Evolutionary conservation across 2,888 invertebrate species (phyloP), one percentile per base, ranked within the genome.

Genomic region (Trichacis sp.): DNA sequence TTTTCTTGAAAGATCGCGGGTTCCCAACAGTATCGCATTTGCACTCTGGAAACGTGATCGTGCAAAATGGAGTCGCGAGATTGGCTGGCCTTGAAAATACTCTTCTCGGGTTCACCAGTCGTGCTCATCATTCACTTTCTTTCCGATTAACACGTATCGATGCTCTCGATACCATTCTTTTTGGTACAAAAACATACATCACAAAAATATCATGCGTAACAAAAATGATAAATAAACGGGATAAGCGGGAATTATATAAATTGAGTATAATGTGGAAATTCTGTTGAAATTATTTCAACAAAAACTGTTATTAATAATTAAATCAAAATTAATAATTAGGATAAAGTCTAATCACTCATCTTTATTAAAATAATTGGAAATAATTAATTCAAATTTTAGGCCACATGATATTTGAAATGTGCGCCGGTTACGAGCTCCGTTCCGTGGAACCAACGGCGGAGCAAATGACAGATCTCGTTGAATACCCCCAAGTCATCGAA

Each of bases 31-130:
- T 94, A 77, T 90, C 92, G 42, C 95, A 96, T 85, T 86, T 97
- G 71, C 96, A 96, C 84, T 91, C 93, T 52, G 96, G 96, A 36
- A 97, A 97, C 85, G 91, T 97, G 19, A 93, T 96, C 70, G 88
- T 96, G 40, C 96, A 96, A 79, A 95, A 96, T 83, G 95, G 96
- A 15, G 94, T 95, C 0, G 96, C 96, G 48, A 89, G 96, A 80
- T 87, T 96, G 76, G 92, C 95, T 42, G 96, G 94, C 0, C 86
- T 95, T 68, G 96, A 96, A 85, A 96, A 95, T 84, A 91, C 92
- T 0, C 86, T 96, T 53, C 87, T 95, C 43, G 94, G 95, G 1
- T 89, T 93, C 48, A 85, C 88, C 14, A 91, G 93, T 1, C 89
- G 85, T 58, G 85, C 88, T 47, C 86, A 87, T 71, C 87, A 88